Percentiles rank a stretch among this genome's conserved stretches.
These are phyloP conservation scores for Barypeithes pellucidus DNA, from an alignment of 2,888 invertebrate species.

Conservation along the genomic window DNA sequence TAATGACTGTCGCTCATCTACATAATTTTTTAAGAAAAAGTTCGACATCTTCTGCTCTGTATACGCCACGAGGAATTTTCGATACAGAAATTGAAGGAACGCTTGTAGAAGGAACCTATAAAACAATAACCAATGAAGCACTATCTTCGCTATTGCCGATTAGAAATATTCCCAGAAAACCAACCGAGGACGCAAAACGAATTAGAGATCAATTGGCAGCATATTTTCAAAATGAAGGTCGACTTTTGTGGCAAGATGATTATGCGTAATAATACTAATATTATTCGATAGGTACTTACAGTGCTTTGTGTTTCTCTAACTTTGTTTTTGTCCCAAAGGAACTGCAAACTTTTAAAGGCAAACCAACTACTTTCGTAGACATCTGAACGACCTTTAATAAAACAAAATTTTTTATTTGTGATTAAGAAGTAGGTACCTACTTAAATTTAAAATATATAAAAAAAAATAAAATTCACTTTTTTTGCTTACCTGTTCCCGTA, in stretches of 20 bases:
- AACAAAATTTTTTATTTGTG: not conserved
- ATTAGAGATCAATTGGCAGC: conserved; percentile 14
- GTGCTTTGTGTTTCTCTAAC: conserved; percentile 8
- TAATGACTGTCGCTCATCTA: not conserved
- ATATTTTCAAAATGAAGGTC: conserved; percentile 1
- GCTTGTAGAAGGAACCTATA: not conserved
- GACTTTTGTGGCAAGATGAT: conserved; percentile 5
- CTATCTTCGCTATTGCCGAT: not conserved
- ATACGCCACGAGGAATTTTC: not conserved
- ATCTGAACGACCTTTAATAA: conserved; percentile 16
- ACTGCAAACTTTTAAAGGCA: conserved; percentile 19
- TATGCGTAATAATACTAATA: too few relatives aligned
- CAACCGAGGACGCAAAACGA: not conserved
- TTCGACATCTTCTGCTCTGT: not conserved
- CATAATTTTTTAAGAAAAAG: not conserved
- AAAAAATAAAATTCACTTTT: not conserved
- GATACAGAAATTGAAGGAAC: not conserved
- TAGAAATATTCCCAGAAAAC: not conserved
- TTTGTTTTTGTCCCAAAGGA: conserved; percentile 10
- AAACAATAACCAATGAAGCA: not conserved
- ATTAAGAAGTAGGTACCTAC: too few relatives aligned
- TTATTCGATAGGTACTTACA: conserved; percentile 11
- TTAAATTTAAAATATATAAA: too few relatives aligned
- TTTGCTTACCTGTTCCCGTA: conserved; percentile 16
- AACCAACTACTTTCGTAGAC: conserved; percentile 20